These are phyloP conservation scores for Otocyon megalotis DNA, from an alignment of 2,113 vertebrate genomes.

Conservation along the genomic window DNA sequence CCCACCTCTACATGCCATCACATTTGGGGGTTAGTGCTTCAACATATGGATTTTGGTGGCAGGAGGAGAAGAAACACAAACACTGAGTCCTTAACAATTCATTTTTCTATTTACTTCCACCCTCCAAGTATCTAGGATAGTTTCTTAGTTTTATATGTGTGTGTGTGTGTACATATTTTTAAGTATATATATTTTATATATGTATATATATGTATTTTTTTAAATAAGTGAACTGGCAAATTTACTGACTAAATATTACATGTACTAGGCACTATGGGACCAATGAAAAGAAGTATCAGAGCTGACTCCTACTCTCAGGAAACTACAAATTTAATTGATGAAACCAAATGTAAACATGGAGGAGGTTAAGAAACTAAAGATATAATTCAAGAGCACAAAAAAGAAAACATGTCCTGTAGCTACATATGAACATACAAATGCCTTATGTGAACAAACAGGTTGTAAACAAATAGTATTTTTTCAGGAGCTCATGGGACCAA, in stretches of 20 bases:
- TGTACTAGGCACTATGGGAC: background rate
- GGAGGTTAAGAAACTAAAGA: conserved; percentile 5
- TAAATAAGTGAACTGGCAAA: background rate
- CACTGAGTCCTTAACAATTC: background rate
- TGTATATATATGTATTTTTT: background rate
- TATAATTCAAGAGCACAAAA: background rate
- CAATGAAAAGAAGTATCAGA: background rate
- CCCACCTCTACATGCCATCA: background rate
- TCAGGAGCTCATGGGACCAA: background rate
- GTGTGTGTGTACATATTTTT: too few relatives aligned
- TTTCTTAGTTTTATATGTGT: background rate
- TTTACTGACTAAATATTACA: conserved; percentile 14
- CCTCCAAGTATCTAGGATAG: background rate
- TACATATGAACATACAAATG: background rate
- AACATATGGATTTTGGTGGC: background rate
- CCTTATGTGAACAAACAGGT: background rate
- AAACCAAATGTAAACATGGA: background rate
- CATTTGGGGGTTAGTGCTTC: background rate
- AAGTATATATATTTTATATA: too few relatives aligned
- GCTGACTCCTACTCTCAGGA: background rate
- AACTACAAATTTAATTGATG: conserved; percentile 7
- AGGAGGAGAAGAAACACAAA: background rate
- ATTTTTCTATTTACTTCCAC: background rate
- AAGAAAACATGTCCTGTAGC: background rate
- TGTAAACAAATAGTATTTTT: background rate